Conservation (phyloP, 2,888 invertebrate genomes). For the Oscheius onirici region DNA sequence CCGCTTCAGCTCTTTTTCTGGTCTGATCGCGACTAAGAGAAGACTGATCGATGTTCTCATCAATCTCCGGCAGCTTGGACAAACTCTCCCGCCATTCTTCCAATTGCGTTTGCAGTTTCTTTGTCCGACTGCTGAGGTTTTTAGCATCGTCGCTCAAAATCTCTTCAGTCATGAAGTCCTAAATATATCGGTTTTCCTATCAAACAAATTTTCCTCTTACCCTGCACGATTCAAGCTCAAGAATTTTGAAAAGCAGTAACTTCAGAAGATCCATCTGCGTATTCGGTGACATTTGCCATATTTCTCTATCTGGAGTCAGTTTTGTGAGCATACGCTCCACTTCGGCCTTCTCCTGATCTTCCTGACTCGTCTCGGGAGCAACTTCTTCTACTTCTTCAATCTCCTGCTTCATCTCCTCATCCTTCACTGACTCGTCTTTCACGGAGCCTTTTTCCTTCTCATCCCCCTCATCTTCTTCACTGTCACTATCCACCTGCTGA, state of each 20-base stretch:
- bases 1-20: conserved; percentile 23
- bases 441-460: conserved; percentile 4
- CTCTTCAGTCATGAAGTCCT: conserved; percentile 23
- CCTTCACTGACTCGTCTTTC: conserved; percentile 8
- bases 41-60: conserved; percentile 23
- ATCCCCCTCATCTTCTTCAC: conserved; percentile 18
- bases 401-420: conserved; percentile 2
- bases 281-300: conserved; percentile 25
- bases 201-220: too few relatives aligned
- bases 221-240: conserved; percentile 25
- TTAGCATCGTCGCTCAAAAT: conserved; percentile 21
- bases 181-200: too few relatives aligned
- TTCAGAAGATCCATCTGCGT: conserved; percentile 23
- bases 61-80: conserved; percentile 8
- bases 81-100: conserved; percentile 16
- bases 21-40: conserved; percentile 18
- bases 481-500: not conserved
- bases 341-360: conserved; percentile 13
- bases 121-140: conserved; percentile 7
- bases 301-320: conserved; percentile 13
- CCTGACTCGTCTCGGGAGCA: not conserved
- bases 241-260: conserved; percentile 1
- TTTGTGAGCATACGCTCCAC: not conserved
- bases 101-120: not conserved
- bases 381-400: not conserved